Conservation (phyloP, 2,797 vertebrate species). For the Pipistrellus kuhlii region DNA sequence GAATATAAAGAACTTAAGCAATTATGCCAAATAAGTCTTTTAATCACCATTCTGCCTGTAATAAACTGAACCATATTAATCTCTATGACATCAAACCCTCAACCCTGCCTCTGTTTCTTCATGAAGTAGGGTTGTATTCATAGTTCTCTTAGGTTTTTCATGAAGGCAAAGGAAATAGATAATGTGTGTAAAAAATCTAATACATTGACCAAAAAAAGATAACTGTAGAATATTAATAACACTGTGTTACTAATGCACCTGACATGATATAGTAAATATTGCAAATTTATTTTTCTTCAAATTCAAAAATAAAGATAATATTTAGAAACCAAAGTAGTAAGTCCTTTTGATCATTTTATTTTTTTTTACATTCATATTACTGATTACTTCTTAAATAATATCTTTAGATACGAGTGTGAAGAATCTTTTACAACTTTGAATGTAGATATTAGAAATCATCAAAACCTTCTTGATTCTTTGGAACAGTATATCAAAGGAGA, state of each 20-base stretch:
- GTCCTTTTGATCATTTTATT: not conserved
- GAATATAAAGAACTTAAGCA: not conserved
- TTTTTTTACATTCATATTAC: too few species aligned
- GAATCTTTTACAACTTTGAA: constrained; percentile 99
- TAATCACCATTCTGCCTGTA: not conserved
- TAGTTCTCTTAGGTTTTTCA: not conserved
- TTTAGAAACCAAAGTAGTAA: not conserved
- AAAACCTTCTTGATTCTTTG: constrained; percentile 98
- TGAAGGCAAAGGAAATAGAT: not conserved
- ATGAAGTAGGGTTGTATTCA: too few species aligned
- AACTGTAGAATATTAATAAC: not conserved
- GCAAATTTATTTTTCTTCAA: not conserved
- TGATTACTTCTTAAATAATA: constrained; percentile 23
- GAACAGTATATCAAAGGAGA: constrained; percentile 99
- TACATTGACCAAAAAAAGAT: not conserved
- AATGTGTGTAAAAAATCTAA: not conserved
- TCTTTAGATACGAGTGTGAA: constrained; percentile 96
- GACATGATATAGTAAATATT: not conserved
- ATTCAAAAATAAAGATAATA: not conserved
- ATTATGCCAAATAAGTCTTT: not conserved
- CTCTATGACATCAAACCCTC: not conserved
- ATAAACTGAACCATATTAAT: not conserved
- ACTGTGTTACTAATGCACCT: not conserved
- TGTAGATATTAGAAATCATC: constrained; percentile 99
- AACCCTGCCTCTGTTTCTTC: too few species aligned